Conservation (phyloP, 2,113 vertebrate genomes). For the Microcebus jonahi region DNA sequence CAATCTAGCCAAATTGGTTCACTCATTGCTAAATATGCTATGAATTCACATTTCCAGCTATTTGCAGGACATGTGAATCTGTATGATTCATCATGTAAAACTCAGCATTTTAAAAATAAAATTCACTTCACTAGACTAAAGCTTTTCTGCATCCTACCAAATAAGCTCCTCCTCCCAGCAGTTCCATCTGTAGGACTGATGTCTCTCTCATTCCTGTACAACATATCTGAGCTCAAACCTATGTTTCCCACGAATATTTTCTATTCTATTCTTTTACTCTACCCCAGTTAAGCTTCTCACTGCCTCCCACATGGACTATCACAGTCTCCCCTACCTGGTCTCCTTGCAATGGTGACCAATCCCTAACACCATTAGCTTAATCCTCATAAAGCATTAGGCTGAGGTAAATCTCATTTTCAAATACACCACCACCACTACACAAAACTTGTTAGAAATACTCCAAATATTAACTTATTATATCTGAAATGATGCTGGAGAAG, state of each 20-base stretch:
- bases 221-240: background rate
- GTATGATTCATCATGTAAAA: constrained; percentile 70
- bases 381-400: background rate
- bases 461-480: background rate
- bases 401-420: background rate
- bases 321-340: background rate
- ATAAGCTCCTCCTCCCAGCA: constrained; percentile 47
- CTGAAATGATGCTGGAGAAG: background rate
- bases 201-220: constrained; percentile 3
- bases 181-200: background rate
- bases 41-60: constrained; percentile 53
- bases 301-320: background rate
- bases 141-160: constrained; percentile 50
- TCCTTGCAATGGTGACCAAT: background rate
- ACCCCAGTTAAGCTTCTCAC: background rate
- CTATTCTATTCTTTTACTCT: background rate
- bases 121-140: constrained; percentile 60
- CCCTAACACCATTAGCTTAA: background rate
- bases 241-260: background rate
- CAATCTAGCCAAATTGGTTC: constrained; percentile 53
- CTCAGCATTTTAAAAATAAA: constrained; percentile 73
- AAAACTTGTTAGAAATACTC: background rate
- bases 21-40: constrained; percentile 60
- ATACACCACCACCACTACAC: background rate
- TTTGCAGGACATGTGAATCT: constrained; percentile 70